These are phyloP conservation scores for Echeneis naucrates DNA, from an alignment of 2,797 vertebrate species.

Conservation along the genomic window DNA sequence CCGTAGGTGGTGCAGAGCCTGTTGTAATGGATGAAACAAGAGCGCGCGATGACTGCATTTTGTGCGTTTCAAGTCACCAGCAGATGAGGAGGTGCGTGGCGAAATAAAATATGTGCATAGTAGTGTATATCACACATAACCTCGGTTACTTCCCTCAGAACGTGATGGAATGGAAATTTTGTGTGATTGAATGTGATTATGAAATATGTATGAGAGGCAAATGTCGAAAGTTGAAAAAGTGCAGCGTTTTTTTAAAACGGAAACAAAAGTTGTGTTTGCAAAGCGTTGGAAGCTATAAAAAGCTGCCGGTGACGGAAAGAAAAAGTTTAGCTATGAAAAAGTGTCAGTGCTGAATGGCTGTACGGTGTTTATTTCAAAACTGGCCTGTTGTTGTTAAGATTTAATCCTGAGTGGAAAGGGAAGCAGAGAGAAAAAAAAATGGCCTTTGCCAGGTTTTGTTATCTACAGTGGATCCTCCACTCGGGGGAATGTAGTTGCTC, in stretches of 20 bases:
- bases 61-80: not conserved
- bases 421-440: conserved; percentile 38
- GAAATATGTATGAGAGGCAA: conserved; percentile 58
- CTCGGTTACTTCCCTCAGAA: conserved; percentile 29
- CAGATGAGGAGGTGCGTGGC: conserved; percentile 4
- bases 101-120: not conserved
- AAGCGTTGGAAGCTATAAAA: conserved; percentile 27
- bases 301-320: not conserved
- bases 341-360: conserved; percentile 10
- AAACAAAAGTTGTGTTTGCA: conserved; percentile 8
- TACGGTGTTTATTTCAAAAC: conserved; percentile 20
- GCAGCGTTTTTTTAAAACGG: not conserved
- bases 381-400: conserved; percentile 13
- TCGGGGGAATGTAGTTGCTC: no score
- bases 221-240: conserved; percentile 32
- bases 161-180: conserved; percentile 8
- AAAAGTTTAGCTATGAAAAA: conserved; percentile 9
- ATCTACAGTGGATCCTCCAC: no score
- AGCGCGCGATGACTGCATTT: not conserved
- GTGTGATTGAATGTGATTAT: conserved; percentile 18
- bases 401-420: conserved; percentile 19
- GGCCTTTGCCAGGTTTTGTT: not conserved
- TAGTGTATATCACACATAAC: conserved; percentile 23
- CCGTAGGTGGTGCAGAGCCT: conserved; percentile 63
- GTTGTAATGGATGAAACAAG: conserved; percentile 27